Evolutionary conservation across 2,113 vertebrate genomes (phyloP), one percentile per base, ranked within the genome.

Genomic region (Plecotus auritus): DNA sequence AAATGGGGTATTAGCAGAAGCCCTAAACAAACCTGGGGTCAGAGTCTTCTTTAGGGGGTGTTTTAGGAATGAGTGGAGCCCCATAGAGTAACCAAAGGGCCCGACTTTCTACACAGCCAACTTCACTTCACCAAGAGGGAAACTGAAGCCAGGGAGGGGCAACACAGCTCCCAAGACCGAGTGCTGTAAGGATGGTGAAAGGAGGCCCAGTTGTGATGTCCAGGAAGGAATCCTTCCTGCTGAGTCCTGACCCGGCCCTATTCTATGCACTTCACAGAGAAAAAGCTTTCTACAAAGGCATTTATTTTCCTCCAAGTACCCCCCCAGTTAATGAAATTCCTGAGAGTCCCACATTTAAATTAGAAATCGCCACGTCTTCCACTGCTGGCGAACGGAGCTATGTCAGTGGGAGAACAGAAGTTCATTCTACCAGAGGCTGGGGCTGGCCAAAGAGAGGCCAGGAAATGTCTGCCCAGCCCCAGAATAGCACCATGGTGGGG

Each of bases 221-320:
- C 16, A 35, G 47, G 4, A 69, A 37, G 70, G 47, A 42, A 35
- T 49, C 49, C 26, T 47, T 82, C 81, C 64, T 73, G n/a, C 32
- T 5, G 23, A 59, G 49, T 30, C 18, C 76, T 9, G 47, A 12
- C 26, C 35, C 12, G 5, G 5, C 20, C 47, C 16, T 12, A 32
- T 80, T 93, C 67, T 42, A 85, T 45, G 64, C 17, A 82, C 51
- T 59, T 70, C 32, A 17, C 64, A 51, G 91, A 74, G 51, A 16
- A 64, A 61, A 94, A 54, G 20, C 83, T 76, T 47, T 90, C 78
- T 70, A 45, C 78, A 97, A 96, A 96, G 90, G 1, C 4, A 37
- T 98, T 98, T 98, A 98, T 98, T 98, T 93, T 64, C 59, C 85
- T 90, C 95, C 16, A 91, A 84, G 81, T 59, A 37, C 26, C 51